Evolutionary conservation across 2,113 vertebrate genomes (phyloP).

Genomic region (Petromus typicus): DNA sequence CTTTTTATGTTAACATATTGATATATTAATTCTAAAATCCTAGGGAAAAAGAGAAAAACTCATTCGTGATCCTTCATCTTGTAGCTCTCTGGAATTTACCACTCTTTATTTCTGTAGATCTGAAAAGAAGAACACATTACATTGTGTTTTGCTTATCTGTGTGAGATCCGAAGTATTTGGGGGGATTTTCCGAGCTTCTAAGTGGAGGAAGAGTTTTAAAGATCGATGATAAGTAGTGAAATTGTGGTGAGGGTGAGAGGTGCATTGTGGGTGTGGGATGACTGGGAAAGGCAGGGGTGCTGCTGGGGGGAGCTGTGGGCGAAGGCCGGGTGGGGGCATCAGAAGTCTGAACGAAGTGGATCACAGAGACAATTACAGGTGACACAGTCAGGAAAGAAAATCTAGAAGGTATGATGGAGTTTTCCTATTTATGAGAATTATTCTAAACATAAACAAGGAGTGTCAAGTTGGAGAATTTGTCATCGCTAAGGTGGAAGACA

Average conservation of each 20-base stretch:
- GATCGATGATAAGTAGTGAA: neutral
- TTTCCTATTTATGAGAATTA: neutral
- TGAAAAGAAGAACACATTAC: neutral
- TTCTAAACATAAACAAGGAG: neutral
- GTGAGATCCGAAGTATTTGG: neutral
- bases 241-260: neutral
- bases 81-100: neutral
- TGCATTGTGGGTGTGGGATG: fast-evolving
- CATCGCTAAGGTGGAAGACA: neutral
- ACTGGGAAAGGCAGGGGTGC: neutral
- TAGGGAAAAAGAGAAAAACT: neutral
- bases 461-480: neutral
- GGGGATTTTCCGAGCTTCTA: neutral
- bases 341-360: neutral
- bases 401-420: neutral
- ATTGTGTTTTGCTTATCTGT: neutral
- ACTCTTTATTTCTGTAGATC: neutral
- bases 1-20: neutral
- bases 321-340: no score
- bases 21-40: neutral
- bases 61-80: neutral
- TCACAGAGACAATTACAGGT: neutral
- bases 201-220: neutral
- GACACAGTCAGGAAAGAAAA: neutral
- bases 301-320: neutral